These are phyloP conservation scores for Muntiacus reevesi DNA, from an alignment of 2,113 vertebrate species.

Conservation along the genomic window DNA sequence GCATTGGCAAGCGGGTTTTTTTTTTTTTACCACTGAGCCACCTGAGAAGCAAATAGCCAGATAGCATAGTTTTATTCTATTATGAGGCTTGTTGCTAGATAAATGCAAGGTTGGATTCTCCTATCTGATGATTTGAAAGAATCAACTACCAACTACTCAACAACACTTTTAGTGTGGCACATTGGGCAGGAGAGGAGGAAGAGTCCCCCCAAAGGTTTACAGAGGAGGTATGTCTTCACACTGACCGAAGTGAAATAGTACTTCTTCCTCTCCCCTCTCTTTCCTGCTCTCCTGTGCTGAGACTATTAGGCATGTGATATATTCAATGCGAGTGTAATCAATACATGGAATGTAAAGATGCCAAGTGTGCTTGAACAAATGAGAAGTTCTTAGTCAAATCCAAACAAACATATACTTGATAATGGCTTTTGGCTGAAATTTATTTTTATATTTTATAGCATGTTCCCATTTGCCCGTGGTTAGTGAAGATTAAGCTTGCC, in stretches of 20 bases:
- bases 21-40: neutral
- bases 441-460: conserved; percentile 79
- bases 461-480: conserved; percentile 83
- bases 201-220: neutral
- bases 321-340: neutral
- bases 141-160: neutral
- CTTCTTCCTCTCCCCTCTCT: neutral
- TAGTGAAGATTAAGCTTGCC: conserved; percentile 81
- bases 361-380: conserved; percentile 72
- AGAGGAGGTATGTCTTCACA: neutral
- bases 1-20: neutral
- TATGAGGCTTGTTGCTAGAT: neutral
- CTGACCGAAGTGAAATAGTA: neutral
- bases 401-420: conserved; percentile 74
- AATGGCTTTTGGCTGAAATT: conserved; percentile 80
- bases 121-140: neutral
- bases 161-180: neutral
- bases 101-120: neutral
- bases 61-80: neutral
- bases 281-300: neutral
- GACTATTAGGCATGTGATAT: neutral
- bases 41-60: neutral
- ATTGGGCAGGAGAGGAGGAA: neutral
- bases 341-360: conserved; percentile 2
- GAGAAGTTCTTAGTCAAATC: conserved; percentile 69